Conservation (phyloP, 1,140 invertebrate species). For the Apis florea region DNA sequence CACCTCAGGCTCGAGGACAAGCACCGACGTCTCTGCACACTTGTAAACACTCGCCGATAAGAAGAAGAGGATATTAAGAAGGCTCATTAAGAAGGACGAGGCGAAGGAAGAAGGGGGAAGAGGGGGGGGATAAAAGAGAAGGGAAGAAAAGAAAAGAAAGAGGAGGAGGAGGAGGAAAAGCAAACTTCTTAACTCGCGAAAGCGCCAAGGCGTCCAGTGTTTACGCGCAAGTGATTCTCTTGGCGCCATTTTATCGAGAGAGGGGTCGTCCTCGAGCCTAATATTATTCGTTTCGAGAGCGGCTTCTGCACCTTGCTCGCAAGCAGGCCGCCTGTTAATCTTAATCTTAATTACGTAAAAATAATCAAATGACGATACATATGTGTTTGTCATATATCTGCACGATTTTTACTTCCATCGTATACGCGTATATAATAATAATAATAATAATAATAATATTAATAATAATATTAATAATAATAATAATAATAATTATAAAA, state of each 20-base stretch:
- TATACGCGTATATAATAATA: conserved; percentile 46
- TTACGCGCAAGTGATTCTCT: neutral
- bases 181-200: conserved; percentile 45
- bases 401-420: conserved; percentile 51
- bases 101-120: neutral
- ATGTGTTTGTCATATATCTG: conserved; percentile 2
- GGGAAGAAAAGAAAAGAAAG: neutral
- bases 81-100: conserved; percentile 65
- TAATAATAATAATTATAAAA: too few species aligned
- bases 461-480: too few species aligned
- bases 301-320: conserved; percentile 23
- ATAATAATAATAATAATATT: too few species aligned
- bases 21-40: conserved; percentile 67
- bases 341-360: conserved; percentile 59
- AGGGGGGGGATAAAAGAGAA: neutral
- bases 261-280: conserved; percentile 80
- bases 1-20: conserved; percentile 80
- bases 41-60: conserved; percentile 58
- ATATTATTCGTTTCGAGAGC: conserved; percentile 71
- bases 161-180: conserved; percentile 1
- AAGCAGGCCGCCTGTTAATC: conserved; percentile 44
- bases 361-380: conserved; percentile 56
- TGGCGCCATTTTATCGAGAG: conserved; percentile 43
- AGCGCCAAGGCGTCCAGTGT: conserved; percentile 9
- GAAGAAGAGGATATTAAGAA: conserved; percentile 66